Evolutionary conservation across 2,797 vertebrate species (phyloP), one percentile per base, ranked within the genome.

Genomic region (Sebastiscus tertius): DNA sequence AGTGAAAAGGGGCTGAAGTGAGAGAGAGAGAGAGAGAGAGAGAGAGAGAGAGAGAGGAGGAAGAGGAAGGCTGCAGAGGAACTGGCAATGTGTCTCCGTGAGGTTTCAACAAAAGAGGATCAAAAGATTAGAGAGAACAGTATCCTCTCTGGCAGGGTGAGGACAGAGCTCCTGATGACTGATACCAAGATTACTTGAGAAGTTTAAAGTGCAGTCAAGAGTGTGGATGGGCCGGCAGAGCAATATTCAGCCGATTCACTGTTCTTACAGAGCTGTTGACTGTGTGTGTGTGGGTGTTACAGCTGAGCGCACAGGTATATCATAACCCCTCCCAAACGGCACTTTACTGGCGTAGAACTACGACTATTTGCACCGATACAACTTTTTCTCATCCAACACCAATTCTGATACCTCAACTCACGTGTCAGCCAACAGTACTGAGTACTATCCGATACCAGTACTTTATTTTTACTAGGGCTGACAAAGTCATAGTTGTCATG

Each of bases 31-130:
- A 20, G 12, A 39, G 58, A n/a, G 18, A 14, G 12, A 34, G 70
- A 1, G 29, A n/a, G 18, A 14, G 12, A 34, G 70, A 1, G 27
- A 20, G 16, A 20, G 12, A 39, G 58, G 58, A 20, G 18, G 18
- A 12, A 14, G 9, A 7, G 39, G n/a, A n/a, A 54, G 36, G 74
- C 64, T 63, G 29, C 11, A 49, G 84, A 24, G 20, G 58, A 80
- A 73, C 81, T 80, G 71, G 79, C 79, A 72, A 54, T 61, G 63
- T 49, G 79, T 86, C 77, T 87, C 74, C 49, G 71, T 78, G 66
- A 82, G 82, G 80, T 89, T 87, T 92, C 82, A 88, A 92, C 89
- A 89, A 90, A 92, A 92, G 91, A 89, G 91, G 93, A 92, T 93
- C 83, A 93, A 87, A 68, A 86, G 94, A 93, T 94, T 93, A 93